Base-by-base conservation (phyloP, 1,140 invertebrate species). In the Nephila pilipes region DNA sequence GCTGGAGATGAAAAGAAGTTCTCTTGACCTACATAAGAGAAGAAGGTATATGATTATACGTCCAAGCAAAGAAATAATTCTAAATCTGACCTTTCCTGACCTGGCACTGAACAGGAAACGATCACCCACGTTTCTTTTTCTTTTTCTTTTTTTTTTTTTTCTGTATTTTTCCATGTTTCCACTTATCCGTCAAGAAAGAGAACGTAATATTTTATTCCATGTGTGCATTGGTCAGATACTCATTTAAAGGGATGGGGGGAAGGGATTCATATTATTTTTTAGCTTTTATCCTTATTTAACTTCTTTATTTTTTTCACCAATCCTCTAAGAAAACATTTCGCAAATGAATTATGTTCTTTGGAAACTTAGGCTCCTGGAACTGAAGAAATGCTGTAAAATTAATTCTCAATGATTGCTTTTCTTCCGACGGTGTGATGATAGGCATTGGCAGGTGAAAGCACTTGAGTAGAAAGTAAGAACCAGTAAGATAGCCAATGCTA, bases 41-140 rank as follows among this genome's bases (percentile, higher is more conserved):
- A 25, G 63, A 75, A 75, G 69, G 69, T 75, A 75, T 75, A 75
- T 36, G 69, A 75, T 75, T 75, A 75, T 75, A 75, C 69, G 32
- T 75, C 12, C 25, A 36, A 32, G 69, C 32, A 18, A 75, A 32
- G 14, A 75, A 75, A 36, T 75, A 75, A 75, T 75, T 18, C 69
- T 75, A 18, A 16, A 75, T 75, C 29, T 75, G 69, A 75, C 69
- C 69, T 75, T 75, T 75, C 5, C 69, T 75, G 69, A 75, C 69
- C 65, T 16, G 6, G 5, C 69, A 36, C 32, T 29, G 69, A 75
- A 75, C 69, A 75, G 69, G 69, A 75, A 75, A 75, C 36, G 69
- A 75, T 75, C 69, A 36, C 69, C 69, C 69, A 36, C 69, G 69
- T 16, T 75, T 75, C 32, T 29, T 75, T 36, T 75, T 75, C 2